Evolutionary conservation across 1,140 invertebrate species (phyloP), one percentile per base, ranked within the genome.

Genomic region (Drosophila lacteicornis): DNA sequence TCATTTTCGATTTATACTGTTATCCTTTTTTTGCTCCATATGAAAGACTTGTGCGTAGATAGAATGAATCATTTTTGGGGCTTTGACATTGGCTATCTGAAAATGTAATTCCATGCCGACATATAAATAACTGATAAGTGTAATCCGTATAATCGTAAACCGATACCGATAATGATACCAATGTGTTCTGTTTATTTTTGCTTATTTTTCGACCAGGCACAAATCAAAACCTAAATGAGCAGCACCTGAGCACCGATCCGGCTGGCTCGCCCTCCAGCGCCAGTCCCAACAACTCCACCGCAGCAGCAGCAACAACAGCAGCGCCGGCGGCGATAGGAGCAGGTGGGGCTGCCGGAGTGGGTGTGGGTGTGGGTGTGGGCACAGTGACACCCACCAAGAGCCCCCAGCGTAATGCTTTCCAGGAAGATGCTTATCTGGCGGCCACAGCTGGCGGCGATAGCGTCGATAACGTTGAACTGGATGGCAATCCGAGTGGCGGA

Each of bases 201-300:
- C 57, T n/a, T 22, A 22, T 22, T 38, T 58, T 53, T 63, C 42
- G 22, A 67, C 27, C 53, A 92, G 91, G 85, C 82, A 79, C 87
- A 84, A 92, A 88, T 83, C 83, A 79, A 88, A 91, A 91, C 74
- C 65, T 74, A 82, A 92, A 80, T 92, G 91, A 92, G 62, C 80
- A 80, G 75, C 91, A 84, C 78, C 80, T 90, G 85, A 88, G 46
- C 60, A 55, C 33, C 33, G 84, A 87, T 38, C 53, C 77, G 27
- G 68, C 71, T 61, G 80, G 73, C 50, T 79, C 75, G 58, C 80
- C 83, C 53, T 56, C 84, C 50, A 70, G 65, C 11, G 49, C 58
- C 61, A 84, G 71, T 49, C 68, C 60, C 25, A 75, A 45, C 59
- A 77, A 46, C 50, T 78, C 12, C 56, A 75, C 25, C 40, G 38